phyloP scores from a whole-genome alignment of 2,113 vertebrate genomes.

The Gymnogyps californianus region DNA sequence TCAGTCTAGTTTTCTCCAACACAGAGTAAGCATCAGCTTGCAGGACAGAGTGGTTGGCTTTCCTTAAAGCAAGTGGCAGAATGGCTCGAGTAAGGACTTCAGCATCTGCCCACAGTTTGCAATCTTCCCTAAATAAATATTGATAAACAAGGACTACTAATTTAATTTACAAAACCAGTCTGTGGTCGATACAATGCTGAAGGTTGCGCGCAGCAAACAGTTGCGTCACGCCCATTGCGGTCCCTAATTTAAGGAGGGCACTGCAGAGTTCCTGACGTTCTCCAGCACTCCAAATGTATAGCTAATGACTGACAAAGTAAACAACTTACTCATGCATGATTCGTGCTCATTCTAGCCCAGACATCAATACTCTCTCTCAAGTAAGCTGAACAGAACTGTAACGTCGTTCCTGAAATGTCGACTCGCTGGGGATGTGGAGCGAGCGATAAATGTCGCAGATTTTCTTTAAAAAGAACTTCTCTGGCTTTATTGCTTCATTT shows the following conservation, averaged over 20 bases:
- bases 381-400: not conserved
- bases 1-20: not conserved
- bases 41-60: not conserved
- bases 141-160: not conserved
- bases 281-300: not conserved
- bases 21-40: not conserved
- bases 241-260: not conserved
- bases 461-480: not conserved
- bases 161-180: not conserved
- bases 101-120: not conserved
- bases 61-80: not conserved
- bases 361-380: not conserved
- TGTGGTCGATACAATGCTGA: not conserved
- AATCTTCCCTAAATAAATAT: not conserved
- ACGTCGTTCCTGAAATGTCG: not conserved
- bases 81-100: not conserved
- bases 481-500: not conserved
- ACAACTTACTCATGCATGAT: conserved; percentile 3
- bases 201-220: not conserved
- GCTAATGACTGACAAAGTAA: not conserved
- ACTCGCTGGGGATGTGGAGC: not conserved
- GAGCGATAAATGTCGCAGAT: not conserved
- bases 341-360: not conserved
- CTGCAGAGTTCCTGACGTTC: not conserved
- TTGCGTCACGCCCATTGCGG: fast-evolving